Conservation (phyloP, 2,797 vertebrate species). For the Setipinna tenuifilis region DNA sequence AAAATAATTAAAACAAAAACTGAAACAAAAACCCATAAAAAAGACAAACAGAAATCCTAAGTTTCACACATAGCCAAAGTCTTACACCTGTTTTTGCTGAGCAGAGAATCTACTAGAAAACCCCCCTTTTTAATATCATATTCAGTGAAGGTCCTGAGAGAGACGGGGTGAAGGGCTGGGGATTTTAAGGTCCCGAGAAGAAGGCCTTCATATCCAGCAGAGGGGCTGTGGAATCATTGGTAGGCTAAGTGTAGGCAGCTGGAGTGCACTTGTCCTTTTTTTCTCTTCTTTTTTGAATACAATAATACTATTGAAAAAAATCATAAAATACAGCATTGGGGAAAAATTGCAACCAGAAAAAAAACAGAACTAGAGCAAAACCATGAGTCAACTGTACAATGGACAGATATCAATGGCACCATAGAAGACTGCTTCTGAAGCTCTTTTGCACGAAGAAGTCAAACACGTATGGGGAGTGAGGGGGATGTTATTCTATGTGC, state of each 20-base stretch:
- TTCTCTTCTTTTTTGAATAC: conserved; percentile 59
- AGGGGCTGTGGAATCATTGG: conserved; percentile 72
- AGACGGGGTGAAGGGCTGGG: conserved; percentile 50
- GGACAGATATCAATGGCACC: conserved; percentile 11
- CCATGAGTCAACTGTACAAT: not conserved
- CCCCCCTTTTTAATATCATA: conserved; percentile 62
- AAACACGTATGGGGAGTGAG: not conserved
- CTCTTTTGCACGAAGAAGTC: not conserved
- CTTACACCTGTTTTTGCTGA: conserved; percentile 56
- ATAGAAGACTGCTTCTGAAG: not conserved
- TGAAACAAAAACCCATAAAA: conserved; percentile 35
- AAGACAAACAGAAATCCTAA: not conserved
- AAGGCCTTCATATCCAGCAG: conserved; percentile 71
- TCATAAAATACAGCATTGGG: not conserved
- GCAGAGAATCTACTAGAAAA: conserved; percentile 44
- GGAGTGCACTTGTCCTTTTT: conserved; percentile 64
- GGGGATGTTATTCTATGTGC: not conserved
- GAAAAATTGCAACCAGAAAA: conserved; percentile 7
- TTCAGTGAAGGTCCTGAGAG: conserved; percentile 91
- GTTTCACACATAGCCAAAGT: conserved; percentile 61
- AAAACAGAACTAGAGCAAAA: not conserved
- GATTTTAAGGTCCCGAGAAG: conserved; percentile 70
- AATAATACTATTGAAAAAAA: conserved; percentile 67
- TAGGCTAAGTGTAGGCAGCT: conserved; percentile 71
- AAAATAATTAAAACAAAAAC: conserved; percentile 61